A percentile compares a stretch with the other conserved stretches of the same genome.
Conservation (phyloP, 2,113 vertebrate species). For the Sylvilagus bachmani region DNA sequence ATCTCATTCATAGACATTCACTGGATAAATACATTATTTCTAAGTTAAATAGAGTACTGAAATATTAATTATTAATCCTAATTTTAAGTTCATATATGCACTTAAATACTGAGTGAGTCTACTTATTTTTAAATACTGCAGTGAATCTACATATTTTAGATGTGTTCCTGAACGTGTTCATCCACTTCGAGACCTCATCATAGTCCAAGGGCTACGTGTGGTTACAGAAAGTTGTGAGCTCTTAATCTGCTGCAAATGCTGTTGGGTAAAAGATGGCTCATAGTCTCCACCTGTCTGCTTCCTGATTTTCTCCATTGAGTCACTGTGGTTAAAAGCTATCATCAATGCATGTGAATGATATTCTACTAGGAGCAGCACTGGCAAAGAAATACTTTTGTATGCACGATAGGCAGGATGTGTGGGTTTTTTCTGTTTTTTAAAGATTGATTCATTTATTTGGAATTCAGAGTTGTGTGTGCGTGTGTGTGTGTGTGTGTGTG, state of each 20-base stretch:
- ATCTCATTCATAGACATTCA: background rate
- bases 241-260: background rate
- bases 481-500: too few relatives aligned
- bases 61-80: background rate
- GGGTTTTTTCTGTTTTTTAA: too few relatives aligned
- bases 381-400: background rate
- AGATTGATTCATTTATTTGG: too few relatives aligned
- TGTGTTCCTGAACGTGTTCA: background rate
- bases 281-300: background rate
- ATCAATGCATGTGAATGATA: background rate
- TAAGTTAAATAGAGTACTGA: background rate
- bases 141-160: background rate
- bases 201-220: rapidly evolving
- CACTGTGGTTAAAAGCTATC: background rate
- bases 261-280: background rate
- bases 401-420: background rate
- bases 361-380: background rate
- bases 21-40: background rate
- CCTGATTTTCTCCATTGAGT: background rate
- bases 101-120: background rate
- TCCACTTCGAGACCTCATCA: background rate
- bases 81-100: background rate
- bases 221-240: background rate
- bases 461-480: too few relatives aligned
- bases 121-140: background rate